Conservation (phyloP, 1,140 invertebrate species). For the Cepaea nemoralis region DNA sequence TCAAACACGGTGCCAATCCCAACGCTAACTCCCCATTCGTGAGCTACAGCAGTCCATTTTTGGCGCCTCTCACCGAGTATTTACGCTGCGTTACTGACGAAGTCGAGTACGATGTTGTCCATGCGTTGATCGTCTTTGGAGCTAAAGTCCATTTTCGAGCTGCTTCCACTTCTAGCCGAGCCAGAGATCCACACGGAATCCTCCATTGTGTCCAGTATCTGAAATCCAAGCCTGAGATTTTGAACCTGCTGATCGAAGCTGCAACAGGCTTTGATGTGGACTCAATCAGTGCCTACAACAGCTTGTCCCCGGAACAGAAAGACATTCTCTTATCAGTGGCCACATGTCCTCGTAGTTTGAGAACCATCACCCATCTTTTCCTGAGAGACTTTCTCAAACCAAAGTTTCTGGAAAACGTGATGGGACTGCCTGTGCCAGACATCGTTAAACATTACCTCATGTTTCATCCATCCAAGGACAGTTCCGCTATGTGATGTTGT, state of each 20-base stretch:
- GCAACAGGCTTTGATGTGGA: slow-evolving; percentile 47
- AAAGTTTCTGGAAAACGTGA: slow-evolving; percentile 48
- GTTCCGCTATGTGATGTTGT: no score
- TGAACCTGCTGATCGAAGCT: slow-evolving; percentile 50
- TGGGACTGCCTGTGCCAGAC: slow-evolving; percentile 53
- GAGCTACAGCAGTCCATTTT: slow-evolving; percentile 66
- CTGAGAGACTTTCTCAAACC: slow-evolving; percentile 44
- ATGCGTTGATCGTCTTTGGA: slow-evolving; percentile 83
- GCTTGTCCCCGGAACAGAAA: slow-evolving; percentile 46
- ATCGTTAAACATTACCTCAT: slow-evolving; percentile 60
- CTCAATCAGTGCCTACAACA: slow-evolving; percentile 45
- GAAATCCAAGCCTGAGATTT: slow-evolving; percentile 47
- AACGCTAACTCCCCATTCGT: slow-evolving; percentile 77
- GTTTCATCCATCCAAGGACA: slow-evolving; percentile 45
- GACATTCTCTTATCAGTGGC: slow-evolving; percentile 40
- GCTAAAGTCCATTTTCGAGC: slow-evolving; percentile 73
- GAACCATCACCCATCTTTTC: slow-evolving; percentile 49
- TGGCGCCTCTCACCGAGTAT: slow-evolving; percentile 87
- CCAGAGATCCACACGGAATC: slow-evolving; percentile 60
- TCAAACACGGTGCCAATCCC: slow-evolving; percentile 71
- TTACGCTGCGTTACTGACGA: slow-evolving; percentile 78
- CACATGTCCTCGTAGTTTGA: slow-evolving; percentile 47
- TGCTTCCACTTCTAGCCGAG: slow-evolving; percentile 33
- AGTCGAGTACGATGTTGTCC: slow-evolving; percentile 79
- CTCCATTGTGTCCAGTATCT: slow-evolving; percentile 52